phyloP scores from a whole-genome alignment of 2,797 vertebrate species.

The Leptoclinus maculatus region DNA sequence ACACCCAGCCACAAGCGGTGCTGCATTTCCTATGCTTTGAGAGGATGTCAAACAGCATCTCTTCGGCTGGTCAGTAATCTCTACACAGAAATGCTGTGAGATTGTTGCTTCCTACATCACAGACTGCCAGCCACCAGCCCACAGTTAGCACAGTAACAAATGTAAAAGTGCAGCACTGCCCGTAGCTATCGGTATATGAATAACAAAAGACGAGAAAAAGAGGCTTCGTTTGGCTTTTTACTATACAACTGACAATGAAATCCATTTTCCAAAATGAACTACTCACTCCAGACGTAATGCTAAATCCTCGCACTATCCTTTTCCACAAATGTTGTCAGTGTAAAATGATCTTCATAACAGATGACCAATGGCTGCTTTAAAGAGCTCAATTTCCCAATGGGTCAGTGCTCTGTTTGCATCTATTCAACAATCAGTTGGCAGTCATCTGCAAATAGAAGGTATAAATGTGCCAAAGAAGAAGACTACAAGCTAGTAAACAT shows the following conservation, averaged over 20 bases:
- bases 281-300: not conserved
- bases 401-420: not conserved
- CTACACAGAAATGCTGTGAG: constrained; percentile 43
- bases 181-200: constrained; percentile 17
- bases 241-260: not conserved
- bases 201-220: constrained; percentile 2
- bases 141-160: constrained; percentile 41
- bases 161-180: constrained; percentile 26
- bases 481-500: not conserved
- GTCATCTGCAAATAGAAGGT: not conserved
- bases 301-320: not conserved
- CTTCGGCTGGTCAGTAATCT: constrained; percentile 66
- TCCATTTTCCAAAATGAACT: constrained; percentile 19
- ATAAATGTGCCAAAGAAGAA: not conserved
- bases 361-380: not conserved
- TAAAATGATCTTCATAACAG: not conserved
- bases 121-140: constrained; percentile 24
- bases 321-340: not conserved
- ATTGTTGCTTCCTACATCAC: constrained; percentile 33
- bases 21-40: constrained; percentile 70
- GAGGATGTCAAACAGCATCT: constrained; percentile 71
- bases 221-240: constrained; percentile 21
- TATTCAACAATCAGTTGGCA: not conserved
- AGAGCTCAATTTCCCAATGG: not conserved
- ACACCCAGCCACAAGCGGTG: constrained; percentile 56